phyloP scores from a whole-genome alignment of 2,888 invertebrate genomes.

The Xanthorhoe spadicearia region DNA sequence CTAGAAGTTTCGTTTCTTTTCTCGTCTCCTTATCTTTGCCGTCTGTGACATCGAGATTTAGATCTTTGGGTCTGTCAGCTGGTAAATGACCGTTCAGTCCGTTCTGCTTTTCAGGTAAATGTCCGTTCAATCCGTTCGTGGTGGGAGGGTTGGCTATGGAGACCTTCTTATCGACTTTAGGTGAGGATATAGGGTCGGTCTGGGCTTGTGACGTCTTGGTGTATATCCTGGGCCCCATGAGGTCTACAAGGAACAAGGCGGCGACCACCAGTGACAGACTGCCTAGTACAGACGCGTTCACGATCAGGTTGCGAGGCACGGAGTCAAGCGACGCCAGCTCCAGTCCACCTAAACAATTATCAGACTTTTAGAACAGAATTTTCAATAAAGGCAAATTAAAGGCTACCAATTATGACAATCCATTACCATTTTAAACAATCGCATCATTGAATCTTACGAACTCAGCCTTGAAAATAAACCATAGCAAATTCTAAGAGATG shows the following conservation, averaged over 20 bases:
- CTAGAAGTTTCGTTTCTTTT: slow-evolving; percentile 52
- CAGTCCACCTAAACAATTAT: slow-evolving; percentile 83
- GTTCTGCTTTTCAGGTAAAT: slow-evolving; percentile 50
- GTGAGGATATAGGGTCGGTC: slow-evolving; percentile 67
- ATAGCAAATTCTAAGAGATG: too few relatives aligned
- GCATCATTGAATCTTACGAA: too few relatives aligned
- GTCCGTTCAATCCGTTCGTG: slow-evolving; percentile 50
- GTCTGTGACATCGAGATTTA: slow-evolving; percentile 63
- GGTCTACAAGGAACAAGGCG: slow-evolving; percentile 88
- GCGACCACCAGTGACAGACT: slow-evolving; percentile 87
- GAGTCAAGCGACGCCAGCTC: slow-evolving; percentile 89
- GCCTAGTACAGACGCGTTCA: slow-evolving; percentile 89
- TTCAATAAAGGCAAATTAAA: too few relatives aligned
- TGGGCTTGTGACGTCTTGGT: slow-evolving; percentile 73
- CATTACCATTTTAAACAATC: not conserved
- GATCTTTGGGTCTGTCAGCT: slow-evolving; percentile 69
- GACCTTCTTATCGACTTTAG: slow-evolving; percentile 68
- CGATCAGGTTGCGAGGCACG: slow-evolving; percentile 87
- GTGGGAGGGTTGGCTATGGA: slow-evolving; percentile 59
- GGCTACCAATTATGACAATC: too few relatives aligned
- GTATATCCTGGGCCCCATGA: slow-evolving; percentile 84
- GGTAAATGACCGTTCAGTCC: slow-evolving; percentile 44
- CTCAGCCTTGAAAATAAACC: too few relatives aligned
- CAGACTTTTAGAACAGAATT: not conserved
- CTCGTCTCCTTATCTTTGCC: slow-evolving; percentile 55